Conservation (phyloP, 1,140 invertebrate genomes). For the Drosophila santomea region DNA sequence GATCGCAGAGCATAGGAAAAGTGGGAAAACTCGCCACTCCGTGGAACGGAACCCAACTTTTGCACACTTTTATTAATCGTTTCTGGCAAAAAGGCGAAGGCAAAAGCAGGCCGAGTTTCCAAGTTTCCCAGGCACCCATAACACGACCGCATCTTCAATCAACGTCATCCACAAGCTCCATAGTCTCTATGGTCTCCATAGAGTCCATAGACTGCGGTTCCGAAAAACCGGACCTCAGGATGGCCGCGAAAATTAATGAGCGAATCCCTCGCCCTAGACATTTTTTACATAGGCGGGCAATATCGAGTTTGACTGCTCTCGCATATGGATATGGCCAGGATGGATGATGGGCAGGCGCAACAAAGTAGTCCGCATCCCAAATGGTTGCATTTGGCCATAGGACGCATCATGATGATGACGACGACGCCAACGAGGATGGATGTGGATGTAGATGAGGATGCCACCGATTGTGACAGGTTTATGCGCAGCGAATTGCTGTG, state of each 20-base stretch:
- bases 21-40: slow-evolving; percentile 49
- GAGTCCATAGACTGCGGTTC: slow-evolving; percentile 20
- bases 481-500: slow-evolving; percentile 40
- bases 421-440: slow-evolving; percentile 8
- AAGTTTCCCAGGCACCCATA: slow-evolving; percentile 67
- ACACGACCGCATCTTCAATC: slow-evolving; percentile 80
- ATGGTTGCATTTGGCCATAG: slow-evolving; percentile 20
- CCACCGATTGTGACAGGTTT: slow-evolving; percentile 61
- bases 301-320: slow-evolving; percentile 48
- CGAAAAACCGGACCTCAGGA: slow-evolving; percentile 30
- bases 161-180: slow-evolving; percentile 49
- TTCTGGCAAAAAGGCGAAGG: slow-evolving; percentile 4
- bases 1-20: slow-evolving; percentile 59
- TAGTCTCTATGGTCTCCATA: slow-evolving; percentile 3
- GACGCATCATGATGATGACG: slow-evolving; percentile 40
- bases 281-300: slow-evolving; percentile 52
- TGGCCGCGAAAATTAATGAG: slow-evolving; percentile 78
- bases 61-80: slow-evolving; percentile 63
- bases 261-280: slow-evolving; percentile 70
- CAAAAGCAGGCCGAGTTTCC: slow-evolving; percentile 4
- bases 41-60: slow-evolving; percentile 49
- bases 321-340: slow-evolving; percentile 33
- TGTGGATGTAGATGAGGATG: slow-evolving; percentile 23
- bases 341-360: slow-evolving; percentile 68
- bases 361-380: slow-evolving; percentile 47